Conservation (phyloP, 1,140 invertebrate species). For the Telenomus remus region DNA sequence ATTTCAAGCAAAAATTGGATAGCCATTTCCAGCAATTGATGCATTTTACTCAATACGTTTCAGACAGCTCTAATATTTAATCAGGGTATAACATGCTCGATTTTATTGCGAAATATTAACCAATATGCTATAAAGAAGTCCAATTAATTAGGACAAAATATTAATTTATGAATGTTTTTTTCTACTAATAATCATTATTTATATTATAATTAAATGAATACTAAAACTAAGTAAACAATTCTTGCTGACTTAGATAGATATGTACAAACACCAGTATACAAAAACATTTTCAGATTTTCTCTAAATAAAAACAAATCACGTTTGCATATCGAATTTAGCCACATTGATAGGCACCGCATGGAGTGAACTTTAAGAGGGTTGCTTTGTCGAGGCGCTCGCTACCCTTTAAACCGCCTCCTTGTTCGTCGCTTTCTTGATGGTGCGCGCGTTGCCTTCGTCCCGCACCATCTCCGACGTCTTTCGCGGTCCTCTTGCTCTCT, state of each 20-base stretch:
- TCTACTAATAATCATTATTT: too few relatives aligned
- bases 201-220: too few relatives aligned
- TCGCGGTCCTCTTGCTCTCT: constrained; percentile 56
- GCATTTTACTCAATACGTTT: constrained; percentile 34
- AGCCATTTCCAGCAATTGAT: constrained; percentile 34
- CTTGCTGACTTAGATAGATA: too few relatives aligned
- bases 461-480: constrained; percentile 30
- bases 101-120: too few relatives aligned
- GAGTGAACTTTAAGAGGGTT: constrained; percentile 74
- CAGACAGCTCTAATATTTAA: neutral
- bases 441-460: constrained; percentile 30
- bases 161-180: too few relatives aligned
- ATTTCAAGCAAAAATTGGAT: constrained; percentile 44
- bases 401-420: constrained; percentile 72
- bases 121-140: too few relatives aligned
- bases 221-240: too few relatives aligned
- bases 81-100: too few relatives aligned
- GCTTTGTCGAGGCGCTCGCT: constrained; percentile 72
- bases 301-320: constrained; percentile 28
- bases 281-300: too few relatives aligned
- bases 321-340: constrained; percentile 33
- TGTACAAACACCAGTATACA: too few relatives aligned
- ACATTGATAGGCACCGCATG: constrained; percentile 70
- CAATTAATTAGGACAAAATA: too few relatives aligned
- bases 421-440: constrained; percentile 42